phyloP scores from a whole-genome alignment of 2,113 vertebrate species.

The Gyps fulvus region DNA sequence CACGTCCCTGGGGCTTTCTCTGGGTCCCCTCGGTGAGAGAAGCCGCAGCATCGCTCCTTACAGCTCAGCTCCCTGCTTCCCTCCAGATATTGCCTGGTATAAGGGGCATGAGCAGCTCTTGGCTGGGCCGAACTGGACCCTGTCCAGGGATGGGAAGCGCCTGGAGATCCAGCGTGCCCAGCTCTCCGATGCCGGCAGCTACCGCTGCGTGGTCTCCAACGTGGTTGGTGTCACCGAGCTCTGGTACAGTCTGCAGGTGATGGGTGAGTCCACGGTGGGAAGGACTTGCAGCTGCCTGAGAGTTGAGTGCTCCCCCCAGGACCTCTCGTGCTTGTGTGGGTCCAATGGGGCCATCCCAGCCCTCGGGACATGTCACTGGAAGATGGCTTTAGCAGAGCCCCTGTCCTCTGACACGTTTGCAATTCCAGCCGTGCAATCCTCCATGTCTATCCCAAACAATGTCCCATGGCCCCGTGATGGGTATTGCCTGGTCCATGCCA shows the following conservation, averaged over 20 bases:
- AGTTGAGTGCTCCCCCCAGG: accelerated
- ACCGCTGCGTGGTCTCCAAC: conserved; percentile 70
- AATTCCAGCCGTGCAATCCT: neutral
- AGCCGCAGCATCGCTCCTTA: neutral
- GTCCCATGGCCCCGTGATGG: neutral
- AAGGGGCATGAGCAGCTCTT: conserved; percentile 46
- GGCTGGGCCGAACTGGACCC: neutral
- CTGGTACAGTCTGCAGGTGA: conserved; percentile 60
- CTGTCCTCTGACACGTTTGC: neutral
- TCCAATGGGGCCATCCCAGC: neutral
- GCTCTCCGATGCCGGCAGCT: conserved; percentile 40
- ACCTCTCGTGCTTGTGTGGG: accelerated
- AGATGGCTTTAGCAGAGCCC: neutral
- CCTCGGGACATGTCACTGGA: accelerated
- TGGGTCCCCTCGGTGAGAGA: too few species aligned
- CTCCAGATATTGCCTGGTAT: conserved; percentile 70
- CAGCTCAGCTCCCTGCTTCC: neutral
- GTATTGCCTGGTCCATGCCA: neutral
- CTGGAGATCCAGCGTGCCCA: conserved; percentile 45
- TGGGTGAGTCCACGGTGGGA: conserved; percentile 50
- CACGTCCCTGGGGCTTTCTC: accelerated
- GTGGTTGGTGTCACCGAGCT: conserved; percentile 48
- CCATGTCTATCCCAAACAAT: neutral
- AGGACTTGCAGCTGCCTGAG: accelerated
- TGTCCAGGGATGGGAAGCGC: conserved; percentile 44